Conservation (phyloP, 2,888 invertebrate genomes). For the Liodrosophila aerea region DNA sequence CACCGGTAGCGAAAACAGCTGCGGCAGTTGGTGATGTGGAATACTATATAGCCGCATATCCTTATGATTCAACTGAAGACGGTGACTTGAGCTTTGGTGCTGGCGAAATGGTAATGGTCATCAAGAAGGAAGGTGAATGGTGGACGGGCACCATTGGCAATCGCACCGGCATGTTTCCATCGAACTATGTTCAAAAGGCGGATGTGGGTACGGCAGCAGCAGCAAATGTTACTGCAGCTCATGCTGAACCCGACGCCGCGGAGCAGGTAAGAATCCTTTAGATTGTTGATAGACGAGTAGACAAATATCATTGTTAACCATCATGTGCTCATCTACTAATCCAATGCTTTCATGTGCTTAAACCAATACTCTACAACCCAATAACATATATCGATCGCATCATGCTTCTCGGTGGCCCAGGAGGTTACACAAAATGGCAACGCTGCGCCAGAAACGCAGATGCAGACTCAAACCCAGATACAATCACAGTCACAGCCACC, state of each 20-base stretch:
- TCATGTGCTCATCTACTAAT: conserved; percentile 71
- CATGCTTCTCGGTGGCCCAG: conserved; percentile 47
- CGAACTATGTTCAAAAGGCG: conserved; percentile 94
- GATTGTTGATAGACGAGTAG: too few species aligned
- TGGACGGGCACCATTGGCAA: conserved; percentile 96
- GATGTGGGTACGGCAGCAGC: conserved; percentile 82
- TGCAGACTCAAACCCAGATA: conserved; percentile 21
- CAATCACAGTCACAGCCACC: conserved; percentile 33
- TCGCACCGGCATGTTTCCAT: conserved; percentile 96
- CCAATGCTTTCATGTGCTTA: conserved; percentile 72
- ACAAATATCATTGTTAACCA: conserved; percentile 37
- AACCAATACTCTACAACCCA: conserved; percentile 29
- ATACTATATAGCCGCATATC: conserved; percentile 94
- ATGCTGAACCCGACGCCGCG: conserved; percentile 31
- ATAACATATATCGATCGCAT: conserved; percentile 40
- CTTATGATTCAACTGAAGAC: conserved; percentile 93
- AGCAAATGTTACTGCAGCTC: conserved; percentile 24
- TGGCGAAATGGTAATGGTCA: conserved; percentile 93
- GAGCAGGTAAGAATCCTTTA: conserved; percentile 67
- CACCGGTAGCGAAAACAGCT: conserved; percentile 32
- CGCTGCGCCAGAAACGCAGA: conserved; percentile 36
- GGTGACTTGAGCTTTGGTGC: conserved; percentile 95
- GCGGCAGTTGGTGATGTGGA: conserved; percentile 84
- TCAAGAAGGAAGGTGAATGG: conserved; percentile 97
- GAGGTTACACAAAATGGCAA: conserved; percentile 62